Conservation (phyloP, 2,797 vertebrate genomes). For the Gobio occitaniae region DNA sequence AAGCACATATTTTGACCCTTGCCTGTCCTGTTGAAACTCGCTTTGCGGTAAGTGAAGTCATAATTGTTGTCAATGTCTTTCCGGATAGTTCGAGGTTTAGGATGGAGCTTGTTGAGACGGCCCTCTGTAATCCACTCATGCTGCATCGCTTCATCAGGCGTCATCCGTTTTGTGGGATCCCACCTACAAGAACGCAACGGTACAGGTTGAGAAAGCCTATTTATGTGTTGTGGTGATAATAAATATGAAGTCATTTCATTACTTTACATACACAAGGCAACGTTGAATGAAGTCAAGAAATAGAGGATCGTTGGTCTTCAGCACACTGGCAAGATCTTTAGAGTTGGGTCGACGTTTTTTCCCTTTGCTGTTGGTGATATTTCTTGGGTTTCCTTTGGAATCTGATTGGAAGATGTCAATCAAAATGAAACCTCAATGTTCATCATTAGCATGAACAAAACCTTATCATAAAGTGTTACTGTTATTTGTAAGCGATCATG, state of each 20-base stretch:
- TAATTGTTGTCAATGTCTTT: conserved; percentile 74
- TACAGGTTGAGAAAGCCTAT: background rate
- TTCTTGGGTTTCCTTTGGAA: conserved; percentile 90
- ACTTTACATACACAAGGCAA: conserved; percentile 86
- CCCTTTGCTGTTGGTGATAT: conserved; percentile 89
- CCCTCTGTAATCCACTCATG: conserved; percentile 91
- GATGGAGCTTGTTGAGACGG: conserved; percentile 75
- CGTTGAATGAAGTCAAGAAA: conserved; percentile 91
- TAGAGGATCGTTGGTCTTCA: conserved; percentile 86
- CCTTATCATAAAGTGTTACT: background rate
- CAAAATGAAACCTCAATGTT: conserved; percentile 7
- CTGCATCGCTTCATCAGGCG: conserved; percentile 88
- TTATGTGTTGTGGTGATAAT: background rate
- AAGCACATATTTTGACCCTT: conserved; percentile 22
- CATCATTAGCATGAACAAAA: background rate
- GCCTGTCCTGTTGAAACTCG: conserved; percentile 69
- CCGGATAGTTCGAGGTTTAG: conserved; percentile 74
- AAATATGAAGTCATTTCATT: background rate
- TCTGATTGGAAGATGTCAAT: conserved; percentile 76
- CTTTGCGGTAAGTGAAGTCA: conserved; percentile 63
- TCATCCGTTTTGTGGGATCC: conserved; percentile 91
- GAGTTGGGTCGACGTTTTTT: conserved; percentile 87
- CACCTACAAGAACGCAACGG: conserved; percentile 73
- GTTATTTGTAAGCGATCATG: background rate
- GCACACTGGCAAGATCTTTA: conserved; percentile 83